Percentiles rank a stretch among this genome's conserved stretches.
phyloP scores from a whole-genome alignment of 2,888 invertebrate genomes.

The Perdita meconis region DNA sequence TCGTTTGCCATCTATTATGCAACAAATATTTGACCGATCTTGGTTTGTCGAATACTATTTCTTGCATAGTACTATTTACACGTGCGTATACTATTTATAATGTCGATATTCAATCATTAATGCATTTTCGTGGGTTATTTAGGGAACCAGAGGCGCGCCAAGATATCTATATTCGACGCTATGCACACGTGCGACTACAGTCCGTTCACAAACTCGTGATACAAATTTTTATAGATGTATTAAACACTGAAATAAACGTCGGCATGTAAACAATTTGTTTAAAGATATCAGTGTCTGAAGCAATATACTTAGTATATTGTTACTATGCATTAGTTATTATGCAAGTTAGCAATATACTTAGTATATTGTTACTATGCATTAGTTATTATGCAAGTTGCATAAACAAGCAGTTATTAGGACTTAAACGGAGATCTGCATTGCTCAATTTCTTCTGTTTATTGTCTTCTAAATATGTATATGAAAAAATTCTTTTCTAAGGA shows the following conservation, averaged over 20 bases:
- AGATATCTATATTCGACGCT: slow-evolving; percentile 19
- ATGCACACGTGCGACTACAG: background rate
- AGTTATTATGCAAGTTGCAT: too few relatives aligned
- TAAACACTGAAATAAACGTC: background rate
- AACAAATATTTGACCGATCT: background rate
- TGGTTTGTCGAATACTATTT: too few relatives aligned
- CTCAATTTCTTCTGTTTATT: too few relatives aligned
- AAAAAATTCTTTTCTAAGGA: too few relatives aligned
- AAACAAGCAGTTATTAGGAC: too few relatives aligned
- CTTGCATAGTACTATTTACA: background rate
- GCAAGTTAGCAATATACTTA: too few relatives aligned
- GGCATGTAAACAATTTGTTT: background rate
- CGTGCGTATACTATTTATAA: background rate
- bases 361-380: too few relatives aligned
- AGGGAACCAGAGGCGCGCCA: slow-evolving; percentile 30
- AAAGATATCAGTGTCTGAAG: too few relatives aligned
- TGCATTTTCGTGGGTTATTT: slow-evolving; percentile 23
- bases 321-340: too few relatives aligned
- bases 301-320: too few relatives aligned
- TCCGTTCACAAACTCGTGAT: background rate
- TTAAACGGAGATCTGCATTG: too few relatives aligned
- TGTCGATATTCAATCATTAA: slow-evolving; percentile 13
- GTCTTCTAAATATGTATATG: too few relatives aligned
- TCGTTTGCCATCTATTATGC: background rate
- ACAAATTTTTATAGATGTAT: background rate